phyloP scores from a whole-genome alignment of 2,113 vertebrate species.

The Microcebus murinus region DNA sequence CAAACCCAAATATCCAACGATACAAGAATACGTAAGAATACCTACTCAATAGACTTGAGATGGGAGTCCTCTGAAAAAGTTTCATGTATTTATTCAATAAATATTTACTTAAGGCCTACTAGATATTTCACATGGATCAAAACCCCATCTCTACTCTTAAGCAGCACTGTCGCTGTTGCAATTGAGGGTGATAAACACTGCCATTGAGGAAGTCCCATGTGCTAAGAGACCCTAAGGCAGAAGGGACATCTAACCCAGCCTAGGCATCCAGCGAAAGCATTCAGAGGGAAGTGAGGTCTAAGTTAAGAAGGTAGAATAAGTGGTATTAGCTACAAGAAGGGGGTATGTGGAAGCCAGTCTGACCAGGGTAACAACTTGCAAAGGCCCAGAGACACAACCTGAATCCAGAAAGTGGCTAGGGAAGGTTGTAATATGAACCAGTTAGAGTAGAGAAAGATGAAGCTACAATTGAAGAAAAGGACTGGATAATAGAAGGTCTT shows the following conservation, averaged over 20 bases:
- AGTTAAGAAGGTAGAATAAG: neutral
- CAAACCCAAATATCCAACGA: neutral
- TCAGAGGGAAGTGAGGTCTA: neutral
- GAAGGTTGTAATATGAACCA: neutral
- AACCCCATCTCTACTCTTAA: neutral
- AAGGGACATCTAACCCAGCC: neutral
- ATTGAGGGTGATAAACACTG: neutral
- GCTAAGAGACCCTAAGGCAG: neutral
- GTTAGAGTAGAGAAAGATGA: neutral
- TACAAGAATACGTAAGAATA: neutral
- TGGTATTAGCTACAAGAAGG: neutral
- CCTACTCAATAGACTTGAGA: neutral
- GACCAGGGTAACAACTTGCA: neutral
- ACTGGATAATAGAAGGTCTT: neutral
- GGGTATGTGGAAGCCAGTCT: neutral
- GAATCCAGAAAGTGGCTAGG: neutral
- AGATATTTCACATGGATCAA: neutral
- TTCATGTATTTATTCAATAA: constrained; percentile 17
- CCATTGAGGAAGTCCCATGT: neutral
- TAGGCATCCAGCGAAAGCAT: neutral
- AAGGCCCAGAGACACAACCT: neutral
- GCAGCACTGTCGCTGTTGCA: neutral
- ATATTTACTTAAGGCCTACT: neutral
- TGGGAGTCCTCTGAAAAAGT: neutral
- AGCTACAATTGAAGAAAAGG: neutral